These are phyloP conservation scores for Agrotis exclamationis DNA, from an alignment of 2,888 invertebrate species.

Conservation along the genomic window DNA sequence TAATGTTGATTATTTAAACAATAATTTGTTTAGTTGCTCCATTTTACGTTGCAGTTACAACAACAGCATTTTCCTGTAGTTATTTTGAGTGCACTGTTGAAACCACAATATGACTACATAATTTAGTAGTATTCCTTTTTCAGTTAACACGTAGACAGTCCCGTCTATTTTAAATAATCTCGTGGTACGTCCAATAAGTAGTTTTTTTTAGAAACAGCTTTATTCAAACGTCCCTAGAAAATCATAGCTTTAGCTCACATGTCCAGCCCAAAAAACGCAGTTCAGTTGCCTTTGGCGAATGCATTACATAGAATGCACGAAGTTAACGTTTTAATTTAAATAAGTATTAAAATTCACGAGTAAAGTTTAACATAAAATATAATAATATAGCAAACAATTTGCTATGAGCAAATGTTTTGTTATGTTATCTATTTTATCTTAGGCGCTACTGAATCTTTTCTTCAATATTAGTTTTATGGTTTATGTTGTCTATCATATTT, in stretches of 20 bases:
- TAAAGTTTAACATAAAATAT: too few species aligned
- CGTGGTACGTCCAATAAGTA: too few species aligned
- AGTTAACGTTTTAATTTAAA: too few species aligned
- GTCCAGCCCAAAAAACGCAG: too few species aligned
- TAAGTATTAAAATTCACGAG: too few species aligned
- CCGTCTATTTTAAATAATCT: too few species aligned
- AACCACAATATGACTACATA: neutral
- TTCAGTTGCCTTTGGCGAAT: too few species aligned
- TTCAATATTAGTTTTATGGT: slow-evolving; percentile 5
- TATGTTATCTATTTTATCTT: slow-evolving; percentile 45
- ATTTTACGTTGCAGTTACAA: neutral
- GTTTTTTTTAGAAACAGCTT: too few species aligned
- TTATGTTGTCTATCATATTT: neutral
- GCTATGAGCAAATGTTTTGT: slow-evolving; percentile 43
- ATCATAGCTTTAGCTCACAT: too few species aligned
- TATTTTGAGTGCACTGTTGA: neutral
- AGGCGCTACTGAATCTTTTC: slow-evolving; percentile 28
- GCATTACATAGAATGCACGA: too few species aligned
- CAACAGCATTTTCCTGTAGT: slow-evolving; percentile 25
- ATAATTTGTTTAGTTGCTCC: slow-evolving; percentile 14
- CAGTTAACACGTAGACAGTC: too few species aligned
- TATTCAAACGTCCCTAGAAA: too few species aligned
- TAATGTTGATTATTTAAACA: slow-evolving; percentile 21
- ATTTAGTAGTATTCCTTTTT: neutral
- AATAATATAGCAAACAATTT: slow-evolving; percentile 44